Conservation (phyloP, 2,797 vertebrate species). For the Cryptoblepharus egeriae region DNA sequence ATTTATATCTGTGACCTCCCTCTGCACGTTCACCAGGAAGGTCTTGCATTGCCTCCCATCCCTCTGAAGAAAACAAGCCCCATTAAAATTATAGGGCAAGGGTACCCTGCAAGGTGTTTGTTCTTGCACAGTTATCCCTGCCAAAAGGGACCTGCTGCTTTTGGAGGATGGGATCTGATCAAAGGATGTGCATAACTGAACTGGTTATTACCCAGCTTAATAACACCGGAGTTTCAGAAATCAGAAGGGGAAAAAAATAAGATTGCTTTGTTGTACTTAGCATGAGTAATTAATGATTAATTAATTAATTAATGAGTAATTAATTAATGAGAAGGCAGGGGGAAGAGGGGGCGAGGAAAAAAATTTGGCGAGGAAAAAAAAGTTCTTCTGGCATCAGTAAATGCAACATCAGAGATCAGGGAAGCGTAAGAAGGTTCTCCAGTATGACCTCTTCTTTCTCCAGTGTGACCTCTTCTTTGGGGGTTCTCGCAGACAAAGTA, state of each 20-base stretch:
- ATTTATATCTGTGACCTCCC: neutral
- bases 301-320: too few species aligned
- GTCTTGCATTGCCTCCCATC: too few species aligned
- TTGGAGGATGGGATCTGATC: slow-evolving; percentile 37
- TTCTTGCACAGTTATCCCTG: neutral
- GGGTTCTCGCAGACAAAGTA: too few species aligned
- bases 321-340: slow-evolving; percentile 14
- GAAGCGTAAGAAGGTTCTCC: neutral
- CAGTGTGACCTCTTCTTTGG: neutral
- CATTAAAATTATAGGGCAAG: neutral
- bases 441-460: too few species aligned
- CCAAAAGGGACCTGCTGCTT: slow-evolving; percentile 18
- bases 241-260: slow-evolving; percentile 39
- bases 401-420: neutral
- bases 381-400: neutral
- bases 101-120: neutral
- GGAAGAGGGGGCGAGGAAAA: rapidly evolving
- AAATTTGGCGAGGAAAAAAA: too few species aligned
- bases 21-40: neutral
- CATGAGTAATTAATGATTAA: too few species aligned
- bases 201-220: slow-evolving; percentile 41
- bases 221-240: slow-evolving; percentile 53
- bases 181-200: slow-evolving; percentile 47
- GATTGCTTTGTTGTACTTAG: slow-evolving; percentile 31
- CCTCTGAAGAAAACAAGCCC: neutral